phyloP scores from a whole-genome alignment of 1,140 invertebrate genomes.

The Cheumatopsyche charites region DNA sequence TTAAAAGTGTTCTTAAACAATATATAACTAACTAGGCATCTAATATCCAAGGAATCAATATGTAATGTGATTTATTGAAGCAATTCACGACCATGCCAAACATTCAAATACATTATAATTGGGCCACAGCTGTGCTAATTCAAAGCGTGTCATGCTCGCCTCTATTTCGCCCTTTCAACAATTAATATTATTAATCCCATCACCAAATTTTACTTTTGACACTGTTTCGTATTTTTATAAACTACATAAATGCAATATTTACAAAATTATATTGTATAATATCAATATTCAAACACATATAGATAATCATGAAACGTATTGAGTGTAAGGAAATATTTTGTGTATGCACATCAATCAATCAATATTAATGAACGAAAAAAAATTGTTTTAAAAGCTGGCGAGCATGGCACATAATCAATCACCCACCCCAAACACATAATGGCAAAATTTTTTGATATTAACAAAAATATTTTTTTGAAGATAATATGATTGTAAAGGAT shows the following conservation, averaged over 20 bases:
- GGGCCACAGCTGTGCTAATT: slow-evolving; percentile 49
- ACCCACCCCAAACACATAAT: slow-evolving; percentile 47
- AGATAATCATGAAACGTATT: neutral
- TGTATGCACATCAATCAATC: too few species aligned
- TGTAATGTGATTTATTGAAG: slow-evolving; percentile 47
- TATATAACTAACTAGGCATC: slow-evolving; percentile 49
- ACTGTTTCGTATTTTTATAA: neutral
- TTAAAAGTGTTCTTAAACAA: slow-evolving; percentile 48
- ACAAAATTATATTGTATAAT: neutral
- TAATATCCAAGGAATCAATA: slow-evolving; percentile 48
- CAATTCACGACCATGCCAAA: slow-evolving; percentile 50
- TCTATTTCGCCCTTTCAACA: neutral
- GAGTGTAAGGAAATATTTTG: neutral
- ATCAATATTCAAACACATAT: slow-evolving; percentile 19
- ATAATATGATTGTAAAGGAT: neutral
- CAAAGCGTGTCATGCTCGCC: slow-evolving; percentile 46
- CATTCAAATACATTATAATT: slow-evolving; percentile 49
- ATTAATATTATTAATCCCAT: slow-evolving; percentile 3
- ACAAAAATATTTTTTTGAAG: slow-evolving; percentile 7
- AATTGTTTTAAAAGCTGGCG: slow-evolving; percentile 16
- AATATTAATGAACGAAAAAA: neutral
- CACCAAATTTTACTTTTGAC: neutral
- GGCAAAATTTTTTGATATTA: slow-evolving; percentile 40
- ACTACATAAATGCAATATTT: slow-evolving; percentile 6
- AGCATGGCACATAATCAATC: slow-evolving; percentile 44